A percentile compares a stretch with the other conserved stretches of the same genome.
Conservation (phyloP, 1,140 invertebrate species). For the Trichoplusia ni region DNA sequence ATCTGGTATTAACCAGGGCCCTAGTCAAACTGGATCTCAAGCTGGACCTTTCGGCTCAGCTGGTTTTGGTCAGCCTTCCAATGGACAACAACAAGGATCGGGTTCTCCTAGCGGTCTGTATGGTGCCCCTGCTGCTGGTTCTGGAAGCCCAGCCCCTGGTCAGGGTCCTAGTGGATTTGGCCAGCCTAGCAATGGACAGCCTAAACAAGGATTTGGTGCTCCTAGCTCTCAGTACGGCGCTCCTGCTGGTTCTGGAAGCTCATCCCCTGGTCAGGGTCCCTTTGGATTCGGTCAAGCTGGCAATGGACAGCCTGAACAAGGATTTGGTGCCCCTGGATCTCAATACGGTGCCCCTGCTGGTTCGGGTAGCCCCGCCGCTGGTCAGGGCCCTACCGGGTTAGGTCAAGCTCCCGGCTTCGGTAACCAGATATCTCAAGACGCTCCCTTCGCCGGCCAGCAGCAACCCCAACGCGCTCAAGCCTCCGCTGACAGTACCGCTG, state of each 20-base stretch:
- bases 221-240: conserved; percentile 8
- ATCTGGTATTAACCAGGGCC: neutral
- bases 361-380: neutral
- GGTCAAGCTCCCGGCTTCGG: conserved; percentile 26
- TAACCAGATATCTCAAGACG: conserved; percentile 32
- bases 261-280: neutral
- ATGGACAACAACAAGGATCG: conserved; percentile 9
- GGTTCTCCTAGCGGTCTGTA: conserved; percentile 1
- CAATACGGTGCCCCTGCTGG: conserved; percentile 8
- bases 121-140: conserved; percentile 3
- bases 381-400: conserved; percentile 3
- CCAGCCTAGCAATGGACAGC: conserved; percentile 29
- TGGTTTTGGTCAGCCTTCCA: conserved; percentile 34
- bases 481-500: conserved; percentile 59
- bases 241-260: neutral
- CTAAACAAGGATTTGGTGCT: too few species aligned
- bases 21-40: neutral
- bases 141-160: neutral
- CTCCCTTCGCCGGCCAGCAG: conserved; percentile 31
- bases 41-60: conserved; percentile 5
- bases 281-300: conserved; percentile 20
- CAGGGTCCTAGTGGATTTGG: conserved; percentile 17
- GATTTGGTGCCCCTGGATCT: neutral
- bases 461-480: conserved; percentile 66
- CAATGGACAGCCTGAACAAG: too few species aligned